These are phyloP conservation scores for Zaprionus lineosus DNA, from an alignment of 2,888 invertebrate genomes.

Conservation along the genomic window DNA sequence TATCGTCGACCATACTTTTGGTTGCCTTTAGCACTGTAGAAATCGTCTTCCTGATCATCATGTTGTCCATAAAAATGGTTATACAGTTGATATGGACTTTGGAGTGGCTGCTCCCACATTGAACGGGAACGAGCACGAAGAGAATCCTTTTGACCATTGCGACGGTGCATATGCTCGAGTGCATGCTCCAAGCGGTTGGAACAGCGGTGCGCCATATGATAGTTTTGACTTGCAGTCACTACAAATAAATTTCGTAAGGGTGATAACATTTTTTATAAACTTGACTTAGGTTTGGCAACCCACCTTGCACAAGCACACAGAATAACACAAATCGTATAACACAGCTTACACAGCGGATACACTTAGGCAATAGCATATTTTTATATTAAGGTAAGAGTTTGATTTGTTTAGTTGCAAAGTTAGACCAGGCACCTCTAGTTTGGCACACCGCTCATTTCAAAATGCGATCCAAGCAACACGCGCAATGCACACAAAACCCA, in stretches of 20 bases:
- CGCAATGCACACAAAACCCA: constrained; percentile 58
- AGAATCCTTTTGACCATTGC: constrained; percentile 73
- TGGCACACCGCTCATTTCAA: constrained; percentile 52
- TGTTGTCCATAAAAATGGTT: constrained; percentile 79
- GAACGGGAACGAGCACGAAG: constrained; percentile 59
- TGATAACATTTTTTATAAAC: not conserved
- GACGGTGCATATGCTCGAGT: constrained; percentile 85
- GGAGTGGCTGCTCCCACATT: constrained; percentile 65
- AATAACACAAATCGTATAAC: constrained; percentile 39
- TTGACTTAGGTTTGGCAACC: not conserved
- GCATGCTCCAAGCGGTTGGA: constrained; percentile 87
- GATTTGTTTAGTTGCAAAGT: too few species aligned
- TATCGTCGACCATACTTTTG: constrained; percentile 56
- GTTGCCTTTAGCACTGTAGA: constrained; percentile 57
- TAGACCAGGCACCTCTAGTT: constrained; percentile 58
- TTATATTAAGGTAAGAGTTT: too few species aligned
- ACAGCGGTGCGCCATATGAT: constrained; percentile 84
- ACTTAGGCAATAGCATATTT: too few species aligned
- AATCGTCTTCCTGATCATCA: constrained; percentile 67
- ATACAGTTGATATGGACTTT: constrained; percentile 81
- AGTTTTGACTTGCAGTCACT: constrained; percentile 60
- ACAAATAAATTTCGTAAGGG: not conserved
- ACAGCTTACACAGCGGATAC: too few species aligned
- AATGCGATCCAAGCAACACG: constrained; percentile 52
- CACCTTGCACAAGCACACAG: constrained; percentile 47